phyloP scores from a whole-genome alignment of 2,888 invertebrate species.

The Hetaerina titia region DNA sequence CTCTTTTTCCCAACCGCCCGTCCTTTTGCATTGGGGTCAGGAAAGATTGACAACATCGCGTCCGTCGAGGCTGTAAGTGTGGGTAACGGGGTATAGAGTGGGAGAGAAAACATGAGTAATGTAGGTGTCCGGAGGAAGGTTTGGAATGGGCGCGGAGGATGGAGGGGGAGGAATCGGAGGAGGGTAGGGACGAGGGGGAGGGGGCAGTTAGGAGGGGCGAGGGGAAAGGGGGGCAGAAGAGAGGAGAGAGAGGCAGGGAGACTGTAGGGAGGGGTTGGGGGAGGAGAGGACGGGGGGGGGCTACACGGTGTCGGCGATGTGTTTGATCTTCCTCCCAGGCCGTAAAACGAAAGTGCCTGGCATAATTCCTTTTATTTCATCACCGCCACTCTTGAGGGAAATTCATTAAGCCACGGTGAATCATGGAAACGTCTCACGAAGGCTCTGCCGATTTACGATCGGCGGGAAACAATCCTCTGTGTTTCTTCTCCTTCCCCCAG shows the following conservation, averaged over 20 bases:
- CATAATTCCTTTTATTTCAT: constrained; percentile 64
- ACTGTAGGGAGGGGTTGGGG: constrained; percentile 39
- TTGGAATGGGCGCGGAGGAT: constrained; percentile 69
- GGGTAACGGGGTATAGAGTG: constrained; percentile 39
- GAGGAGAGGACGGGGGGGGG: constrained; percentile 71
- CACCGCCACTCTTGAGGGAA: constrained; percentile 60
- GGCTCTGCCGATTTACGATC: constrained; percentile 52
- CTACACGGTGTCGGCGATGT: constrained; percentile 72
- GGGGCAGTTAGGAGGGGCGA: constrained; percentile 70
- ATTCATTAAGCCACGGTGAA: constrained; percentile 64
- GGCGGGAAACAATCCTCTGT: constrained; percentile 49
- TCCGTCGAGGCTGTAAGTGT: constrained; percentile 62
- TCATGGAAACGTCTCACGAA: constrained; percentile 62
- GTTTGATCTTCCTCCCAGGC: constrained; percentile 61
- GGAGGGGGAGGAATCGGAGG: constrained; percentile 70
- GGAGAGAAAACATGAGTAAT: constrained; percentile 71
- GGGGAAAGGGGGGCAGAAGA: constrained; percentile 70
- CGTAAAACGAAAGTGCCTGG: constrained; percentile 64
- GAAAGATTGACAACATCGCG: constrained; percentile 63
- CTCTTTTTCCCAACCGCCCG: constrained; percentile 55
- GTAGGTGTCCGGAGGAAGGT: constrained; percentile 68
- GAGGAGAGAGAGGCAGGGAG: constrained; percentile 72
- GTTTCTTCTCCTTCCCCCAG: not conserved
- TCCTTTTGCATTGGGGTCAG: constrained; percentile 58
- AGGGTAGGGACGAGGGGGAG: constrained; percentile 70